These are phyloP conservation scores for Rhinolophus ferrumequinum DNA, from an alignment of 2,113 vertebrate species.

Conservation along the genomic window DNA sequence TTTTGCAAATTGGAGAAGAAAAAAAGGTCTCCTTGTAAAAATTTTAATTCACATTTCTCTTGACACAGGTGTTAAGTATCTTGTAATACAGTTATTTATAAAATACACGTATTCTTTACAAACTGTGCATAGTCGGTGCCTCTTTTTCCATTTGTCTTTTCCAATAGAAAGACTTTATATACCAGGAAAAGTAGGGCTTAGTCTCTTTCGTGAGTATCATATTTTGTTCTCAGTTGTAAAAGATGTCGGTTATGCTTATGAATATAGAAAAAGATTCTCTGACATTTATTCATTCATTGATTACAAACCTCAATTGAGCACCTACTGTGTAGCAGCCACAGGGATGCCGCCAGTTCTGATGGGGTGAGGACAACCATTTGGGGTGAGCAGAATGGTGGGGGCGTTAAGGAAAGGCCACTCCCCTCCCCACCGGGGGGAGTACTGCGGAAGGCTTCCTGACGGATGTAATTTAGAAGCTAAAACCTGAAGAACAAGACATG, in stretches of 20 bases:
- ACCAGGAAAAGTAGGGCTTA: neutral
- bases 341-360: neutral
- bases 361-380: accelerated
- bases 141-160: neutral
- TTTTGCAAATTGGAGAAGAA: neutral
- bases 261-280: neutral
- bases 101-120: neutral
- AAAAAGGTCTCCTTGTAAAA: neutral
- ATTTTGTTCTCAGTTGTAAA: neutral
- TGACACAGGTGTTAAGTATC: neutral
- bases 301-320: neutral
- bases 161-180: neutral
- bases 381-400: too few species aligned
- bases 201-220: neutral
- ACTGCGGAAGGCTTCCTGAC: neutral
- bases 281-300: neutral
- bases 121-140: neutral
- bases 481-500: neutral
- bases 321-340: accelerated
- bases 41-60: neutral
- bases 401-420: neutral
- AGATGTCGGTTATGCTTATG: neutral
- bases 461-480: neutral
- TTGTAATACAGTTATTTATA: neutral
- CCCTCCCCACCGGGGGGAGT: accelerated